phyloP scores from a whole-genome alignment of 2,888 invertebrate genomes.

The Allophyes oxyacanthae region DNA sequence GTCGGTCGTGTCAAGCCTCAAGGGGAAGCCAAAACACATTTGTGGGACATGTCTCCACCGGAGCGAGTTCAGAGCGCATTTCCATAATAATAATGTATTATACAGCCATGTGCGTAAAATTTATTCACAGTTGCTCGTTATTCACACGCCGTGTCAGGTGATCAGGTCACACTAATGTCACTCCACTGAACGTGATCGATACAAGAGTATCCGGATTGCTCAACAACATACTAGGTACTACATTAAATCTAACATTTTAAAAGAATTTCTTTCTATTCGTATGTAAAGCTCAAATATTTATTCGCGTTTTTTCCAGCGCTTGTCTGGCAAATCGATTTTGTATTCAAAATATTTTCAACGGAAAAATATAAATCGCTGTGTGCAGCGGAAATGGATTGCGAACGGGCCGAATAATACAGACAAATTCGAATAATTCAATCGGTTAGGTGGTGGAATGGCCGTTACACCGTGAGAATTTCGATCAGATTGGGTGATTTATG shows the following conservation, averaged over 20 bases:
- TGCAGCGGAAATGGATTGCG: conserved; percentile 58
- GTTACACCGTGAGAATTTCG: conserved; percentile 16
- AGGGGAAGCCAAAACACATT: conserved; percentile 64
- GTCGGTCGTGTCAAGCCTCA: conserved; percentile 56
- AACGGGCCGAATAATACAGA: conserved; percentile 51
- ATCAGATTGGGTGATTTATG: conserved; percentile 12
- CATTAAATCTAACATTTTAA: background rate
- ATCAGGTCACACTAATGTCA: conserved; percentile 54
- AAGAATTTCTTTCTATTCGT: conserved; percentile 1
- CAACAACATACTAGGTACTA: conserved; percentile 17
- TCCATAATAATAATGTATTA: conserved; percentile 63
- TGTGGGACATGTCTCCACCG: conserved; percentile 47
- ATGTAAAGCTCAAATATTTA: conserved; percentile 15
- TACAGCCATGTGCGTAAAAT: conserved; percentile 65
- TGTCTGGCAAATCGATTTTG: conserved; percentile 45
- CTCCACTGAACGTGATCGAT: conserved; percentile 24
- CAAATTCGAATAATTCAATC: conserved; percentile 36
- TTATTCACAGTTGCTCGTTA: conserved; percentile 68
- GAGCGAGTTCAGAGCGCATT: conserved; percentile 61
- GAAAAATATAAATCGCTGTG: conserved; percentile 60
- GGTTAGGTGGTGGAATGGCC: conserved; percentile 4
- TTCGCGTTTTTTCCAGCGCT: conserved; percentile 16
- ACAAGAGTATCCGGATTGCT: conserved; percentile 19
- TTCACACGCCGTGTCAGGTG: conserved; percentile 57
- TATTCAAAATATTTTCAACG: conserved; percentile 58